Evolutionary conservation across 2,797 vertebrate species (phyloP), one percentile per base, ranked within the genome.

Genomic region (Atherinosoma microstoma): DNA sequence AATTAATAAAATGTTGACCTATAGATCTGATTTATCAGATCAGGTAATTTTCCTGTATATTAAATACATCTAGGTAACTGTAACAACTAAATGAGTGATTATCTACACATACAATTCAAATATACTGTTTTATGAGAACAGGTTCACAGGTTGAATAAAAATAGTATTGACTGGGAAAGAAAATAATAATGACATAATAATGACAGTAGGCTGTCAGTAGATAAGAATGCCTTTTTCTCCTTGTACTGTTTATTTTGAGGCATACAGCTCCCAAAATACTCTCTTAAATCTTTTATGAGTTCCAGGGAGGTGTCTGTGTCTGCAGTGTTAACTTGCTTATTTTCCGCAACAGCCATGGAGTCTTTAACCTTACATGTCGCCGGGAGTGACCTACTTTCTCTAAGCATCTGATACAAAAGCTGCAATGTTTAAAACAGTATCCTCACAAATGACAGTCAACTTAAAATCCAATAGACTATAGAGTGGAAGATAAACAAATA

Each of bases 231-330:
- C 85, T 86, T 86, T 93, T 86, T 93, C 84, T 88, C 83, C 85
- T 87, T 91, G 82, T 73, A 74, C 83, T 77, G 84, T 90, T 92
- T 87, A 85, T 89, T 86, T 88, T 24, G 47, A 83, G 83, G 88
- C 86, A 87, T 69, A 78, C 80, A 73, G 85, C 82, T 91, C 91
- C 87, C 75, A 91, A 93, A 94, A 93, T 94, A 93, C 88, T 68
- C 80, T 67, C 72, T 79, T 93, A 92, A 92, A 95, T 93, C 73
- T 93, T 94, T 94, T 82, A 93, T 93, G 93, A 93, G 90, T 87
- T 84, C 78, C 85, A 86, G 78, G 66, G 84, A 84, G 80, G 83
- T 84, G 83, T 91, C 89, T 90, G 76, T 92, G 82, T 93, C 91
- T 91, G 79, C 70, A 81, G 82, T 76, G 86, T 90, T 86, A 84